Percentiles rank a stretch among this genome's conserved stretches.
These are phyloP conservation scores for Cephus sareptanus DNA, from an alignment of 2,888 invertebrate species.

Conservation along the genomic window DNA sequence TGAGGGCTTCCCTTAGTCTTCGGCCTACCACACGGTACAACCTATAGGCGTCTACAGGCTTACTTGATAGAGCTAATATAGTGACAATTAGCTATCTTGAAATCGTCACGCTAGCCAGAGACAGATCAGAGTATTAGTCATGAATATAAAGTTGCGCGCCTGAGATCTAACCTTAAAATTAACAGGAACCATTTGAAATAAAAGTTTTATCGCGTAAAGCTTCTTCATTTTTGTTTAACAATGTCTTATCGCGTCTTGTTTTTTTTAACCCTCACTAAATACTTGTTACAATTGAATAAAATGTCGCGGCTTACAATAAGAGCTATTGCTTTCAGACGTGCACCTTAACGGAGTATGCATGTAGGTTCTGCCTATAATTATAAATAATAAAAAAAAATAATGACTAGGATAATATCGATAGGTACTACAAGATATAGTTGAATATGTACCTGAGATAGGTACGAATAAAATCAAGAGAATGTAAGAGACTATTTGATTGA, in stretches of 20 bases:
- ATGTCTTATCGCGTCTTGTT: not conserved
- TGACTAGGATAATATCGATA: not conserved
- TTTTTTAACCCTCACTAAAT: not conserved
- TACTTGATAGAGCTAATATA: not conserved
- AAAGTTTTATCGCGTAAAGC: not conserved
- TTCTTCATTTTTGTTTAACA: not conserved
- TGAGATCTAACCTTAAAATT: not conserved
- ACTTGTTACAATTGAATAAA: not conserved
- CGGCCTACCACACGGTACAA: not conserved
- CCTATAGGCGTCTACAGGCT: not conserved
- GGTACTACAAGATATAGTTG: not conserved
- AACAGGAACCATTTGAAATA: not conserved
- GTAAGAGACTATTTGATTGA: not conserved
- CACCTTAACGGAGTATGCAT: not conserved
- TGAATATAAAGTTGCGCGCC: not conserved
- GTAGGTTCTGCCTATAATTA: not conserved
- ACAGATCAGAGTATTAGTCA: not conserved
- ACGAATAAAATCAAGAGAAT: not conserved
- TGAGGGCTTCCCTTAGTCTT: not conserved
- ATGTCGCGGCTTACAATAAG: not conserved
- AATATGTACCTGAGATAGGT: not conserved
- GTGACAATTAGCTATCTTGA: not conserved
- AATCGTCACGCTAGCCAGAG: not conserved
- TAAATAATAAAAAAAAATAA: not conserved
- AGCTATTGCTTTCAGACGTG: not conserved